Evolutionary conservation across 2,113 vertebrate species (phyloP).

Genomic region (Camelus dromedarius): DNA sequence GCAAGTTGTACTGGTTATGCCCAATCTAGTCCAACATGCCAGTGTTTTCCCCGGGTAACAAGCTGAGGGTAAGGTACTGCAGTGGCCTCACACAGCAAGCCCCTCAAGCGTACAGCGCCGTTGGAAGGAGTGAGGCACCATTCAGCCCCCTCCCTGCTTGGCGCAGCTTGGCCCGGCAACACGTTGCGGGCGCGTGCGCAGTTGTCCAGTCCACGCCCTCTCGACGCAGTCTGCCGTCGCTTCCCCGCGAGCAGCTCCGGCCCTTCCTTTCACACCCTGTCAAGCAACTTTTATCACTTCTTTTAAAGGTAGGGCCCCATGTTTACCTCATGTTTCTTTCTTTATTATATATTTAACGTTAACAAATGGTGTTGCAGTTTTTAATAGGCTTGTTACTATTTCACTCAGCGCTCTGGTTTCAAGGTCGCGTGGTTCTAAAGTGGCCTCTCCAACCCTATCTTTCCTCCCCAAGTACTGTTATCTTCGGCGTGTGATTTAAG

Average conservation of each 20-base stretch:
- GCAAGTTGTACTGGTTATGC: background rate
- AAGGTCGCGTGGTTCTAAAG: background rate
- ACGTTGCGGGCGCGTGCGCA: background rate
- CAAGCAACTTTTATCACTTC: background rate
- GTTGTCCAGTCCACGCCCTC: background rate
- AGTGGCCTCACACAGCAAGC: fast-evolving
- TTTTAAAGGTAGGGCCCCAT: background rate
- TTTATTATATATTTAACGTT: background rate
- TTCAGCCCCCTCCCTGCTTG: background rate
- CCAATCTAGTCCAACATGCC: background rate
- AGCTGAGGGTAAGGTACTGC: too few relatives aligned
- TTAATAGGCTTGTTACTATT: background rate
- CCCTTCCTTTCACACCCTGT: background rate
- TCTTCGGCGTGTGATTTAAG: background rate
- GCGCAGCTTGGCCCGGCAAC: background rate
- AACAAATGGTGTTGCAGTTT: background rate
- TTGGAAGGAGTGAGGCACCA: fast-evolving
- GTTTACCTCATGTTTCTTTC: background rate
- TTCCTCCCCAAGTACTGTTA: background rate
- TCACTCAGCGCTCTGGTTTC: background rate
- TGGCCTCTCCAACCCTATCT: background rate
- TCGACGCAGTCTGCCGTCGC: background rate
- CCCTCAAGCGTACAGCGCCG: fast-evolving
- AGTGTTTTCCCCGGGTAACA: background rate
- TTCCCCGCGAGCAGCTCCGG: background rate